Conservation (phyloP, 2,797 vertebrate genomes). For the Danio kyathit region DNA sequence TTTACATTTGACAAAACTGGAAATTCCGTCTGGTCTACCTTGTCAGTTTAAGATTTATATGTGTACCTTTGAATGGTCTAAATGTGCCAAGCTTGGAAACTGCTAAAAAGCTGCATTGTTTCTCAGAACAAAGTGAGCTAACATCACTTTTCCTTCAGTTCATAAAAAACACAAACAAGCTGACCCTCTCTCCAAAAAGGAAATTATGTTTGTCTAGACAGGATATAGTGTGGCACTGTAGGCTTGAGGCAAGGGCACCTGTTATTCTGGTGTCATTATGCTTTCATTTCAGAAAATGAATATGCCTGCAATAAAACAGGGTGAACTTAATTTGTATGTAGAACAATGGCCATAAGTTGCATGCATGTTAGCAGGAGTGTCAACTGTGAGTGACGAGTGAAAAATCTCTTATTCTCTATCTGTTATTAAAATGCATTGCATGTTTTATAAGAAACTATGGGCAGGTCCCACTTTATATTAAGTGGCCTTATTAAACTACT, state of each 20-base stretch:
- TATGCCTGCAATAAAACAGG: not conserved
- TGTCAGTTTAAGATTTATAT: constrained; percentile 17
- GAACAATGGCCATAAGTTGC: not conserved
- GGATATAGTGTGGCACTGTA: constrained; percentile 54
- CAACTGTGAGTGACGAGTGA: not conserved
- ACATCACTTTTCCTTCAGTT: constrained; percentile 26
- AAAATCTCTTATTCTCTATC: no score
- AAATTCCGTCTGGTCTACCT: constrained; percentile 8
- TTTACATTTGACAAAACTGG: constrained; percentile 8
- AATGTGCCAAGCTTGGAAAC: not conserved
- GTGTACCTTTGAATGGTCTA: constrained; percentile 12
- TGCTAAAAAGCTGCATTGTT: constrained; percentile 48
- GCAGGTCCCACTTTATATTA: no score
- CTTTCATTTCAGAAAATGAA: not conserved
- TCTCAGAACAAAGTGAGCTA: constrained; percentile 29
- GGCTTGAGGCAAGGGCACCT: constrained; percentile 50
- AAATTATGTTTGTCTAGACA: constrained; percentile 66
- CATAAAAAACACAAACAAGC: constrained; percentile 30
- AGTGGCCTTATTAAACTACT: no score
- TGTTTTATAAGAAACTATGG: no score
- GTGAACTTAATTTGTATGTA: not conserved
- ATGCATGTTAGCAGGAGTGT: not conserved
- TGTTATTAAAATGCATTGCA: not conserved
- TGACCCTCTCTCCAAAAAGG: constrained; percentile 51
- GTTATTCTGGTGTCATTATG: constrained; percentile 36